Evolutionary conservation across 2,797 vertebrate species (phyloP), one percentile per base, ranked within the genome.

Genomic region (Anguilla pacifica): DNA sequence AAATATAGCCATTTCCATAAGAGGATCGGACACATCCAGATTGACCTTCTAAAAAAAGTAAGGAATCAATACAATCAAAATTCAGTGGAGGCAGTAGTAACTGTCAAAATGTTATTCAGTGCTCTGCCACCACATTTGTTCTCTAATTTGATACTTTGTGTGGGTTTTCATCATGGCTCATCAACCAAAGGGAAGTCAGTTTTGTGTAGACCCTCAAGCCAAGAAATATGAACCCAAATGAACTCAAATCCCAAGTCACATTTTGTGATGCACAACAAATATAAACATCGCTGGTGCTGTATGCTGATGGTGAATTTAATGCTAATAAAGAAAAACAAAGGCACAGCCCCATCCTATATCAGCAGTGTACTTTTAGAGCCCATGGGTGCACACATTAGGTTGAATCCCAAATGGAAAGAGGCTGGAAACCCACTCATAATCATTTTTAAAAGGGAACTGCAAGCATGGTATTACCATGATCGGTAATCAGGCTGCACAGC

Each of bases 131-230:
- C n/a, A n/a, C 79, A 82, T 79, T 46, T 79, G 72, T 79, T 79
- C 35, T 79, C 79, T 82, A 82, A 51, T 82, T 51, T 46, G 6
- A 51, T 22, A n/a, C 79, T 82, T 82, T 82, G 79, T 82, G 46
- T 82, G 19, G 79, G 43, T 46, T 82, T 82, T 82, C 79, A 49
- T 51, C 79, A n/a, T 25, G 22, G 79, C 22, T 2, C 79, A 49
- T 46, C 43, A 82, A 51, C 46, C 79, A 51, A 82, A 82, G 22
- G 46, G 79, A 49, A 49, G 46, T 51, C 79, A 82, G 22, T 6
- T 15, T 22, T 22, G 43, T n/a, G 22, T n/a, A 51, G 79, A 51
- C 79, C 46, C 46, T 51, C 17, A 51, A 82, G 19, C 43, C 46
- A 82, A 49, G 79, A 22, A 49, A 51, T 51, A 82, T 51, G 46